Percentiles rank a stretch among this genome's conserved stretches.
phyloP scores from a whole-genome alignment of 2,888 invertebrate genomes.

The Dinocampus coccinellae region DNA sequence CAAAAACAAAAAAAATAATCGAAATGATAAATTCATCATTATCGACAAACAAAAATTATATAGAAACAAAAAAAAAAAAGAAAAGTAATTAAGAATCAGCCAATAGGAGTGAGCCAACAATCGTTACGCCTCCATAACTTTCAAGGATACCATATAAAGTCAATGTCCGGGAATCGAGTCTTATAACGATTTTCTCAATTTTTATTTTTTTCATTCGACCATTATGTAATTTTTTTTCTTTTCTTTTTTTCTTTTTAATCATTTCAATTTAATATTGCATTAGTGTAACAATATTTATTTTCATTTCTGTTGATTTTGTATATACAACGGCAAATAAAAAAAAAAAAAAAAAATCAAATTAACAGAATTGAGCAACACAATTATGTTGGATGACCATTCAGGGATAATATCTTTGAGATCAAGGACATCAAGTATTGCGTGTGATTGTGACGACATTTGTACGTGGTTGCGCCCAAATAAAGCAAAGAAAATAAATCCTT shows the following conservation, averaged over 20 bases:
- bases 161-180: slow-evolving; percentile 54
- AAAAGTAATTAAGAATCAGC: not conserved
- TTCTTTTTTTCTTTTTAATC: too few relatives aligned
- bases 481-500: slow-evolving; percentile 41
- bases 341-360: too few relatives aligned
- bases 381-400: slow-evolving; percentile 33
- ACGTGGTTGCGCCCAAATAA: slow-evolving; percentile 45
- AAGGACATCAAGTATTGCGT: slow-evolving; percentile 49
- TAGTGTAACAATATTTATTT: too few relatives aligned
- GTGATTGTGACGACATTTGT: slow-evolving; percentile 18
- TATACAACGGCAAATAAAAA: too few relatives aligned
- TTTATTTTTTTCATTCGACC: too few relatives aligned
- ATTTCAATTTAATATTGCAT: too few relatives aligned
- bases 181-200: slow-evolving; percentile 13
- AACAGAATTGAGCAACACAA: slow-evolving; percentile 17
- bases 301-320: too few relatives aligned
- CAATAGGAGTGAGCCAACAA: slow-evolving; percentile 15
- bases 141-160: slow-evolving; percentile 64
- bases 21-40: slow-evolving; percentile 20
- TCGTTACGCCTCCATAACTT: slow-evolving; percentile 62
- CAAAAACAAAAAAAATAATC: not conserved
- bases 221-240: not conserved
- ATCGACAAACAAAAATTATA: slow-evolving; percentile 4
- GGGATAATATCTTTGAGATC: slow-evolving; percentile 47
- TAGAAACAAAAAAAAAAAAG: not conserved